phyloP scores from a whole-genome alignment of 2,888 invertebrate species.

The Macropis europaea region DNA sequence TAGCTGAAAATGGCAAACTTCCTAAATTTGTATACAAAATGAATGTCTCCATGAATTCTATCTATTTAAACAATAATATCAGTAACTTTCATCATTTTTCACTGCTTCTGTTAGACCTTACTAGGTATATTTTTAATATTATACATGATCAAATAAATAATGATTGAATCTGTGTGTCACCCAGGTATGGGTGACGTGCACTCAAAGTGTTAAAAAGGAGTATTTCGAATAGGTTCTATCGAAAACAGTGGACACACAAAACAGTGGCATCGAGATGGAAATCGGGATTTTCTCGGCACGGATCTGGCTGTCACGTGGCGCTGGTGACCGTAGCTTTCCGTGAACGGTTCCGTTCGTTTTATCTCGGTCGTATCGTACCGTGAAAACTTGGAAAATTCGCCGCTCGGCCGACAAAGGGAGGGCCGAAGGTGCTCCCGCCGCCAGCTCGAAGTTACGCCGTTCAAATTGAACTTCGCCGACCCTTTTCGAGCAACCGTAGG shows the following conservation, averaged over 20 bases:
- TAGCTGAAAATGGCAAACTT: no score
- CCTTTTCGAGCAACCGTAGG: conserved; percentile 65
- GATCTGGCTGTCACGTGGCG: conserved; percentile 14
- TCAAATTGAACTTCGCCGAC: conserved; percentile 71
- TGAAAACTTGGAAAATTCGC: conserved; percentile 65
- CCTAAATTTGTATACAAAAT: no score
- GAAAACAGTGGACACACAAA: not conserved
- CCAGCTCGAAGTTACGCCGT: conserved; percentile 62
- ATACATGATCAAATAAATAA: no score
- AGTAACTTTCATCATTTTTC: no score
- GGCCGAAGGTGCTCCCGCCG: no score
- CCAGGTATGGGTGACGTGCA: no score
- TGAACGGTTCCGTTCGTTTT: conserved; percentile 46
- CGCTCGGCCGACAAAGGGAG: conserved; percentile 60
- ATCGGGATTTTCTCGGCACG: conserved; percentile 17
- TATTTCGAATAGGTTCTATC: not conserved
- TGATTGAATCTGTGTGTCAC: no score
- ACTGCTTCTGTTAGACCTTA: no score
- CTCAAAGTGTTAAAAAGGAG: no score
- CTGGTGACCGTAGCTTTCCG: conserved; percentile 28
- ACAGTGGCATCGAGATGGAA: conserved; percentile 2
- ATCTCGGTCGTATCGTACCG: conserved; percentile 39
- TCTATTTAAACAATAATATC: no score
- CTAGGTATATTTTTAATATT: no score
- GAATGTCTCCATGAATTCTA: no score